Evolutionary conservation across 2,888 invertebrate genomes (phyloP), one percentile per base, ranked within the genome.

Genomic region (Candidula unifasciata): DNA sequence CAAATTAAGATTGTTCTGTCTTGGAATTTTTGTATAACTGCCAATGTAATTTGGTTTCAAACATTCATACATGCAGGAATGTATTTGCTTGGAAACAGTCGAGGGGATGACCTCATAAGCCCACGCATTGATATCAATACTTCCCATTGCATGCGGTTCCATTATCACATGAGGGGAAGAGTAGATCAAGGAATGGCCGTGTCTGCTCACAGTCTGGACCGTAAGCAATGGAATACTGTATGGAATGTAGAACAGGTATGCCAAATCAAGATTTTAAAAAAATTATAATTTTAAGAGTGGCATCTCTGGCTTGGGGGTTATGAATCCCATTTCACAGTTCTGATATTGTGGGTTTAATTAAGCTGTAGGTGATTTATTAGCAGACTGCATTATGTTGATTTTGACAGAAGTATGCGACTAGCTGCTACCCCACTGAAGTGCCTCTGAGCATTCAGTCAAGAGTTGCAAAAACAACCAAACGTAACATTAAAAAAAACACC

Each of bases 121-220:
- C 91, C 92, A 0, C 83, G 83, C 37, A 89, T 90, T 64, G 85
- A 85, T 69, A 52, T 88, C 0, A 82, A 27, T 3, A 83, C 87
- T n/a, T 83, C 89, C 27, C 87, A 89, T 24, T 92, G 92, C 84
- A 69, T 91, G 13, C 88, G 91, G n/a, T 92, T 92, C 84, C 87
- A 87, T 52, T 91, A 91, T 83, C 90, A 91, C 85, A 87, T 90
- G 66, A 86, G 91, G 35, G 91, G 91, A 6, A 79, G 82, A 8
- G 84, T 89, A 10, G 73, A 76, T 1, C 73, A 87, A 10, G 89
- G 89, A 0, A 68, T 91, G 60, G 37, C 83, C 10, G 89, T 90
- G 0, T 80, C 85, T 37, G 83, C 87, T 13, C 77, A 87, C 54
- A 86, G 88, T 24, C 18, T 80, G 57, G 57, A 80, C 8, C n/a